Evolutionary conservation across 2,113 vertebrate species (phyloP), one percentile per base, ranked within the genome.

Genomic region (Anser cygnoides): DNA sequence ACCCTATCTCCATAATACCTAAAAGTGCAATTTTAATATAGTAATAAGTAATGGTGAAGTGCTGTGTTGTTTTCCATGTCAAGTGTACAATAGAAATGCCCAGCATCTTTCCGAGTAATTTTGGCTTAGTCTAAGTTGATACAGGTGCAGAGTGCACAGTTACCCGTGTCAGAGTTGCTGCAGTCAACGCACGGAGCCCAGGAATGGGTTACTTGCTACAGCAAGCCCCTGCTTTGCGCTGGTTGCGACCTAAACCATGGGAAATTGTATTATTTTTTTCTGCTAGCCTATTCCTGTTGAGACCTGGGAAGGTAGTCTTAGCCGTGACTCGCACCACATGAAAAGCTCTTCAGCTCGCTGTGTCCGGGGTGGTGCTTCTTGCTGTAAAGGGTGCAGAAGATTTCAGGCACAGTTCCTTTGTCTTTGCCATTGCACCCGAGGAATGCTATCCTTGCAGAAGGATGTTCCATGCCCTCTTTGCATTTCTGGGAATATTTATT

Each of bases 141-240:
- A 3, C 0, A 59, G 77, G 41, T 50, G 3, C 18, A 6, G 62
- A 57, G 43, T 29, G 29, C 41, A 81, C 35, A 11, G 3, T 3
- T 63, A 20, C 9, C 39, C 26, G 0, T 3, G 20, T 28, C 73
- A 46, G 54, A 85, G 37, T 89, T 75, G 7, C 43, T 29, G n/a
- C 3, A 39, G 29, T 61, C 52, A 61, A 17, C 52, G 33, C 39
- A 1, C 4, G 15, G 50, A 92, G 71, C 28, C 25, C 3, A 1
- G 49, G 39, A 72, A 18, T 35, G 82, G 65, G 33, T 93, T 37
- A 3, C 35, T 63, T 76, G 49, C 23, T 78, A 3, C 2, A 59
- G 91, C 72, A 91, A 62, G 61, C 52, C 63, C 17, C 37, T 86
- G 5, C 18, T 85, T 88, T 31, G 4, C 67, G 63, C 73, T 76